Conservation (phyloP, 2,888 invertebrate species). For the Serrognathus titanus region DNA sequence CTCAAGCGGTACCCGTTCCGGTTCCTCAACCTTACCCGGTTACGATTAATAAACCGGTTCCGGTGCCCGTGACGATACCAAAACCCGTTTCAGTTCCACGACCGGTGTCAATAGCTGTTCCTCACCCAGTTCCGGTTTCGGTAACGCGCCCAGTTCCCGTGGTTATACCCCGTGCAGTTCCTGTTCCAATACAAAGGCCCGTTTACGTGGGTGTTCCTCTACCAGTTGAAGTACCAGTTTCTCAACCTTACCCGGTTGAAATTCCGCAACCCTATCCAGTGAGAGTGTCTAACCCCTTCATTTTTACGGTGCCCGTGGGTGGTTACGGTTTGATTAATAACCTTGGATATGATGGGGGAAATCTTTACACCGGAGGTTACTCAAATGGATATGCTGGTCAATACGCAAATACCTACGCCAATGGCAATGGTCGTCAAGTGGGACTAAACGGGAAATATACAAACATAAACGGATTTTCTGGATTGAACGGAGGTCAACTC, state of each 20-base stretch:
- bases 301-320: slow-evolving; percentile 13
- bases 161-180: slow-evolving; percentile 37
- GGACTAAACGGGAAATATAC: neutral
- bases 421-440: neutral
- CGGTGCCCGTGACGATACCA: slow-evolving; percentile 38
- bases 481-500: neutral
- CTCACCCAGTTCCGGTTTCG: slow-evolving; percentile 29
- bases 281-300: slow-evolving; percentile 24
- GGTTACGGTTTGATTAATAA: slow-evolving; percentile 1
- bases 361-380: slow-evolving; percentile 15
- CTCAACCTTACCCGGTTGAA: slow-evolving; percentile 24
- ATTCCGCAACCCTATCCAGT: slow-evolving; percentile 34
- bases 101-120: slow-evolving; percentile 29
- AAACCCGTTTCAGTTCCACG: slow-evolving; percentile 33
- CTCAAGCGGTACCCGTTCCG: slow-evolving; percentile 32
- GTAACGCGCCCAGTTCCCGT: slow-evolving; percentile 39
- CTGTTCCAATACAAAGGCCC: slow-evolving; percentile 33
- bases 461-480: neutral
- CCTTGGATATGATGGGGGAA: slow-evolving; percentile 4
- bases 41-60: slow-evolving; percentile 37
- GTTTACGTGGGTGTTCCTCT: slow-evolving; percentile 22
- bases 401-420: neutral
- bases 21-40: slow-evolving; percentile 40
- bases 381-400: slow-evolving; percentile 14
- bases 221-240: slow-evolving; percentile 20